Conservation (phyloP, 2,888 invertebrate genomes). For the Diplazon laetatorius region DNA sequence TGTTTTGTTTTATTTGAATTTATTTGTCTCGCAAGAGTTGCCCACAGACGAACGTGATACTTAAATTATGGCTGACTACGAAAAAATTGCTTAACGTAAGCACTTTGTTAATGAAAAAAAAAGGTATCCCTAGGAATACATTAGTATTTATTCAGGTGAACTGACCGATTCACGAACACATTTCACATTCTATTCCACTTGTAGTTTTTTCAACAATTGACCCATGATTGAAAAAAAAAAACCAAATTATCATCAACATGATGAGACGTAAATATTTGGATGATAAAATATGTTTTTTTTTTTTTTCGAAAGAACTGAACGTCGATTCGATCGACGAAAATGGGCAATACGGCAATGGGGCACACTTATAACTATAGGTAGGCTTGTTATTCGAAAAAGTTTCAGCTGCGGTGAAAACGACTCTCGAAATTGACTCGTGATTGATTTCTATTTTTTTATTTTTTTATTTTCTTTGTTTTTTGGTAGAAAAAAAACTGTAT, state of each 20-base stretch:
- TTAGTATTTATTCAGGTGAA: constrained; percentile 33
- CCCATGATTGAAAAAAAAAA: constrained; percentile 21
- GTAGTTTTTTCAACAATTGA: constrained; percentile 32
- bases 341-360: constrained; percentile 7
- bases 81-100: constrained; percentile 17
- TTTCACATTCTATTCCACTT: constrained; percentile 22
- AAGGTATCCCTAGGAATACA: constrained; percentile 5
- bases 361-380: too few relatives aligned
- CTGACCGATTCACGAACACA: constrained; percentile 28
- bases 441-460: background rate
- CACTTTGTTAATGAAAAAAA: constrained; percentile 20
- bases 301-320: constrained; percentile 2
- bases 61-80: background rate
- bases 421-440: too few relatives aligned
- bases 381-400: constrained; percentile 6
- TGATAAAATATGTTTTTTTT: background rate
- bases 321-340: constrained; percentile 24
- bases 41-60: constrained; percentile 6
- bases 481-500: background rate
- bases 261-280: constrained; percentile 21
- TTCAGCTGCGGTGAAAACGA: too few relatives aligned
- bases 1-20: background rate
- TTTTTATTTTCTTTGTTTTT: background rate
- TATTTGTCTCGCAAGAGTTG: constrained; percentile 2
- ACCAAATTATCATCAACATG: constrained; percentile 4